Conservation (phyloP, 2,888 invertebrate genomes). For the Latheticus oryzae region DNA sequence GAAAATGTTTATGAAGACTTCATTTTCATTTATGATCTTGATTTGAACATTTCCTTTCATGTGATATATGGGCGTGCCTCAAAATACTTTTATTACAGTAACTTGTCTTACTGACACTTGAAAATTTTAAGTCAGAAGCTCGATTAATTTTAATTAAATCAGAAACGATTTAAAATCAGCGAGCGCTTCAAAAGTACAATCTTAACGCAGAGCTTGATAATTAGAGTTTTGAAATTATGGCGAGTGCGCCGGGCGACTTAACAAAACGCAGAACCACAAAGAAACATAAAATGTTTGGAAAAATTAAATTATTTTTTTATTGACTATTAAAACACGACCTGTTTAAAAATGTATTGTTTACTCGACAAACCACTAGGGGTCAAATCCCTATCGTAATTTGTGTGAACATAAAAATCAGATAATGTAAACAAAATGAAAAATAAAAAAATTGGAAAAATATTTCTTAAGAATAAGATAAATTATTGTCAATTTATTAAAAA, state of each 20-base stretch:
- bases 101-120: too few relatives aligned
- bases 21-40: conserved; percentile 21
- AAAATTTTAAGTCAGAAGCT: too few relatives aligned
- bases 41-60: conserved; percentile 12
- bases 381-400: too few relatives aligned
- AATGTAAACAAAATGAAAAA: too few relatives aligned
- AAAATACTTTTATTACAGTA: conserved; percentile 30
- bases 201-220: conserved; percentile 32
- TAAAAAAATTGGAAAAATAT: background rate
- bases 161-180: conserved; percentile 25
- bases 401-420: too few relatives aligned
- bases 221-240: conserved; percentile 36
- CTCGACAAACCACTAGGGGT: background rate
- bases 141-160: conserved; percentile 23
- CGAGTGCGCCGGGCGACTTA: conserved; percentile 31
- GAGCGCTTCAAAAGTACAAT: conserved; percentile 21
- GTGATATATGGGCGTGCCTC: conserved; percentile 38
- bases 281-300: background rate
- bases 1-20: conserved; percentile 29
- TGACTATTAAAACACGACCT: background rate
- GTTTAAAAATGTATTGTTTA: background rate
- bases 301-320: background rate
- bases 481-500: background rate
- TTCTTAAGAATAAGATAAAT: background rate
- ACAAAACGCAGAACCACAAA: conserved; percentile 28